Base-by-base conservation (phyloP, 2,888 invertebrate species). In the Cephonodes hylas region DNA sequence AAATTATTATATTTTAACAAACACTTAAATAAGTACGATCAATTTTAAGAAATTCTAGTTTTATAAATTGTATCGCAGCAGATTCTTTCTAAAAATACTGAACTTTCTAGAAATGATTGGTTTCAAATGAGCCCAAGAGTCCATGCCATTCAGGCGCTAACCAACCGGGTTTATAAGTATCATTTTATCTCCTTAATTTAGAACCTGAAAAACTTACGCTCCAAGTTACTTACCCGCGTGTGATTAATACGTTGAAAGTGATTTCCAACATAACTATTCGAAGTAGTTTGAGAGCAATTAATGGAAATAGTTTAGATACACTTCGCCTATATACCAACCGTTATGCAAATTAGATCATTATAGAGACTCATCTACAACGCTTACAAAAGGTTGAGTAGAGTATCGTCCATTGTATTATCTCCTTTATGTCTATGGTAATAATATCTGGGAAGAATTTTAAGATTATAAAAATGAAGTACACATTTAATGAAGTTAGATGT, bases 251-350 rank as follows among this genome's bases (percentile, higher is more conserved):
- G 25, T 58, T 15, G 58, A 58, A 58, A 25, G 44, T 23, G 58
- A 58, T 58, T 58, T 58, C 25, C 4, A 42, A 44, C 25, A 44
- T 58, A 58, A 42, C 58, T 53, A 58, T 58, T 38, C 42, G 15
- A 27, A 58, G 18, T 23, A 34, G 42, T 38, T n/a, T 15, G 38
- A 48, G 48, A 53, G 42, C 13, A 60, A 60, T 60, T 60, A 60
- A 45, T 59, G 46, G 34, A 59, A 59, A 59, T 59, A 25, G 59
- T 38, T 60, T 48, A 42, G 10, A 25, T 5, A 48, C 38, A 38
- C 53, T 58, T 58, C 10, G 42, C 25, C 42, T 58, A 25, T 23
- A 42, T 18, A 25, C 10, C 18, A 22, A 10, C 42, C 38, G 10
- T 31, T 15, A 31, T 44, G 58, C 42, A 44, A 58, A 58, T 58